Percentiles rank a stretch among this genome's conserved stretches.
These are phyloP conservation scores for Synergus gifuensis DNA, from an alignment of 2,888 invertebrate genomes.

Conservation along the genomic window DNA sequence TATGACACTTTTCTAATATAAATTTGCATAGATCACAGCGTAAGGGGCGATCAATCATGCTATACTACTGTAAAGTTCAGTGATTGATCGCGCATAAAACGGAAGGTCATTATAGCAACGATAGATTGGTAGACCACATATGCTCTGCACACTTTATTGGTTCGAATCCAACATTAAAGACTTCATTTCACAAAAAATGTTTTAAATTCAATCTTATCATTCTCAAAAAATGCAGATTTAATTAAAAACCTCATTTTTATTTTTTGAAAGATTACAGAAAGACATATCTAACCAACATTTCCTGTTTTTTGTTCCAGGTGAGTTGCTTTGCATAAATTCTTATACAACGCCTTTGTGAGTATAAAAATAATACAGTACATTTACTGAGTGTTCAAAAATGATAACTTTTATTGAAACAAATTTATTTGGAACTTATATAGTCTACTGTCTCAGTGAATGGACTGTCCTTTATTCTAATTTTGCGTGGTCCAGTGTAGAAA, in stretches of 20 bases:
- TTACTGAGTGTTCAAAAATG: neutral
- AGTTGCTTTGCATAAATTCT: neutral
- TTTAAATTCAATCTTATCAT: too few species aligned
- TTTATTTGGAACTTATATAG: neutral
- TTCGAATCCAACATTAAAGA: neutral
- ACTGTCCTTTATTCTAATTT: neutral
- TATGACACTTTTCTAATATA: constrained; percentile 36
- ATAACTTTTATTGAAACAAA: neutral
- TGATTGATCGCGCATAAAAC: constrained; percentile 33
- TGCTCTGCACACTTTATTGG: neutral
- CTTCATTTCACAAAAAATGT: neutral
- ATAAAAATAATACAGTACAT: neutral
- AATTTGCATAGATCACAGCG: constrained; percentile 40
- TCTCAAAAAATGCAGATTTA: too few species aligned
- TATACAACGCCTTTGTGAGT: neutral
- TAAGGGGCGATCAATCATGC: constrained; percentile 35
- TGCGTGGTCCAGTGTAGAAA: constrained; percentile 1
- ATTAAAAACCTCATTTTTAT: too few species aligned
- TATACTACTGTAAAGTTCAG: neutral
- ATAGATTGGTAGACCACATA: constrained; percentile 17
- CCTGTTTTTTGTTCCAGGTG: constrained; percentile 34
- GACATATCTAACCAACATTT: neutral
- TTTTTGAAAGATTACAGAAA: too few species aligned
- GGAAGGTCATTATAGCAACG: constrained; percentile 21
- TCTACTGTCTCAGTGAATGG: neutral